Percentiles rank a stretch among this genome's conserved stretches.
Conservation (phyloP, 2,113 vertebrate species). For the Phaethon lepturus region DNA sequence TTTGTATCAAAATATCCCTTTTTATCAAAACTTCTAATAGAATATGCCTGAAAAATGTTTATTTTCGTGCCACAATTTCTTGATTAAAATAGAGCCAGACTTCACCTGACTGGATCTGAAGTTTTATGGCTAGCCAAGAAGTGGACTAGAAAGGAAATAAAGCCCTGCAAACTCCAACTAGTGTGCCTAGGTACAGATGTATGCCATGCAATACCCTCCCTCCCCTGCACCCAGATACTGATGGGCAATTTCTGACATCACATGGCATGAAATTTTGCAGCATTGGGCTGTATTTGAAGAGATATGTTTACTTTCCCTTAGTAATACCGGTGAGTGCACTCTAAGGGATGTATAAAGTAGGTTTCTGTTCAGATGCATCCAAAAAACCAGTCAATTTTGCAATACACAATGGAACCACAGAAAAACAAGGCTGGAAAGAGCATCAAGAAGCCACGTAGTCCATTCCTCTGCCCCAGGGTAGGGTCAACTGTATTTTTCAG, state of each 20-base stretch:
- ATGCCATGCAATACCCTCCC: not conserved
- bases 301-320: not conserved
- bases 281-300: not conserved
- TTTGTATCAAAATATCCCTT: not conserved
- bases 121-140: not conserved
- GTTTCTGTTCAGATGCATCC: not conserved
- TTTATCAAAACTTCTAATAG: not conserved
- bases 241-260: not conserved
- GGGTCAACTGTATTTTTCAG: not conserved
- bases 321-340: not conserved
- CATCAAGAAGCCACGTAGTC: not conserved
- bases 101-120: not conserved
- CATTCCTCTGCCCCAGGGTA: not conserved
- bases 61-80: not conserved
- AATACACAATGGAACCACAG: not conserved
- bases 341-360: not conserved
- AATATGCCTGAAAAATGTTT: not conserved
- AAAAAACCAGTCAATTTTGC: not conserved
- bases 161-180: not conserved
- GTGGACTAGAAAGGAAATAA: not conserved
- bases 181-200: accelerated
- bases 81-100: conserved; percentile 29
- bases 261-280: not conserved
- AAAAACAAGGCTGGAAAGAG: not conserved
- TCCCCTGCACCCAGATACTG: not conserved